These are phyloP conservation scores for Pollicipes pollicipes DNA, from an alignment of 1,140 invertebrate species.

Conservation along the genomic window DNA sequence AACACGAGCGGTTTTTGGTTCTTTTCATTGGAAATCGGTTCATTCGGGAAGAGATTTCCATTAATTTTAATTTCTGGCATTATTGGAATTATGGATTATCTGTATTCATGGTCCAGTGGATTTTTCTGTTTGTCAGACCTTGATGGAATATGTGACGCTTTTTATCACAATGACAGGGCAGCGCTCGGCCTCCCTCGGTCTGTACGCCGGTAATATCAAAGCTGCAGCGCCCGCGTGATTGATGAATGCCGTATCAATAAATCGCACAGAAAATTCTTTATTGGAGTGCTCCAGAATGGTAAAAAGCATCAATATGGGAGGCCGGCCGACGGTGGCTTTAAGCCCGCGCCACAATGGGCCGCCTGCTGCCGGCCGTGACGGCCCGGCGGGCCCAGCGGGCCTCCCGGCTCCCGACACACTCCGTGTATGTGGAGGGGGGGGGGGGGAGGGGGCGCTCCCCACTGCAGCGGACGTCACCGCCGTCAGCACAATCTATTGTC, in stretches of 20 bases:
- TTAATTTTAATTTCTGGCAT: slow-evolving; percentile 1
- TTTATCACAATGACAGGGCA: slow-evolving; percentile 1
- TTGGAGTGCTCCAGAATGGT: background rate
- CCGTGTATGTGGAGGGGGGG: too few relatives aligned
- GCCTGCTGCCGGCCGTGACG: too few relatives aligned
- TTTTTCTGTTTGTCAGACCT: background rate
- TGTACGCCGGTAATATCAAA: background rate
- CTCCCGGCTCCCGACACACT: too few relatives aligned
- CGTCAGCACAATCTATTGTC: background rate
- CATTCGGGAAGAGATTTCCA: background rate
- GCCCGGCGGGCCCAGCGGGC: too few relatives aligned
- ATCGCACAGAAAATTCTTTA: background rate
- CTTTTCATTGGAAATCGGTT: slow-evolving; percentile 1
- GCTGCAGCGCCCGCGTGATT: background rate
- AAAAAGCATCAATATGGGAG: background rate
- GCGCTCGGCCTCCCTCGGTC: background rate
- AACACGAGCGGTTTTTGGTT: background rate
- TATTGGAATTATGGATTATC: slow-evolving; percentile 2
- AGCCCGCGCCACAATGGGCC: background rate
- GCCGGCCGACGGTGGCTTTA: background rate
- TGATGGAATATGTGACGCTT: slow-evolving; percentile 1
- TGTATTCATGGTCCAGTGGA: background rate
- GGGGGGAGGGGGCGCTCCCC: background rate
- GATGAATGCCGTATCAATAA: background rate
- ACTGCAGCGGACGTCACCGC: too few relatives aligned